Evolutionary conservation across 1,140 invertebrate species (phyloP).

Genomic region (Olivierus martensii): DNA sequence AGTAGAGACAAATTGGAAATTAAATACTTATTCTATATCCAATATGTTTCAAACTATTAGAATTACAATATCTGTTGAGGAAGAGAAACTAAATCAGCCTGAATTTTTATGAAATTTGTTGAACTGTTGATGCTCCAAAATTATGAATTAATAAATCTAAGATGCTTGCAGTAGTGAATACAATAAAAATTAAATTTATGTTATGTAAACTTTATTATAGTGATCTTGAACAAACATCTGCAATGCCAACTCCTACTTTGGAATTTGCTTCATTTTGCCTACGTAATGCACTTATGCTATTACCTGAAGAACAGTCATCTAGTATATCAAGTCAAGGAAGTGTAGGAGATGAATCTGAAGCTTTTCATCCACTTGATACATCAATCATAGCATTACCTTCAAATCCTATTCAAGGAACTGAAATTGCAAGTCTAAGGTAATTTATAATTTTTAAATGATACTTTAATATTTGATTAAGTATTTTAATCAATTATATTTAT

Average conservation of each 20-base stretch:
- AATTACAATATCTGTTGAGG: no score
- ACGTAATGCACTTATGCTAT: constrained; percentile 59
- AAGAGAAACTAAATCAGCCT: no score
- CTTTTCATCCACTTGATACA: background rate
- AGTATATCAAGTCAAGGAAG: background rate
- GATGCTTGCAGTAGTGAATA: no score
- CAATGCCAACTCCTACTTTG: constrained; percentile 69
- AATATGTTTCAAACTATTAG: no score
- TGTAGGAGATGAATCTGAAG: constrained; percentile 1
- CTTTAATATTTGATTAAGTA: background rate
- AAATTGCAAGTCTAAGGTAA: constrained; percentile 7
- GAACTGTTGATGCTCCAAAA: no score
- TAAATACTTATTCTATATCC: no score
- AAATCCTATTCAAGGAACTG: constrained; percentile 14
- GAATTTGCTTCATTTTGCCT: constrained; percentile 80
- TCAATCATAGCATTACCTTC: constrained; percentile 5
- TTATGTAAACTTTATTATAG: background rate
- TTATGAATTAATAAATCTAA: no score
- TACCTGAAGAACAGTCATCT: constrained; percentile 21
- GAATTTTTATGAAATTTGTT: no score
- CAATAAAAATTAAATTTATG: no score
- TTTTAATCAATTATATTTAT: background rate
- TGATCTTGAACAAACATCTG: constrained; percentile 11
- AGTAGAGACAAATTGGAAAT: no score
- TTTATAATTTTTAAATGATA: background rate